Base-by-base conservation (phyloP, 53 echinoderm and acorn worm genomes). In the Holothuria scabra region DNA sequence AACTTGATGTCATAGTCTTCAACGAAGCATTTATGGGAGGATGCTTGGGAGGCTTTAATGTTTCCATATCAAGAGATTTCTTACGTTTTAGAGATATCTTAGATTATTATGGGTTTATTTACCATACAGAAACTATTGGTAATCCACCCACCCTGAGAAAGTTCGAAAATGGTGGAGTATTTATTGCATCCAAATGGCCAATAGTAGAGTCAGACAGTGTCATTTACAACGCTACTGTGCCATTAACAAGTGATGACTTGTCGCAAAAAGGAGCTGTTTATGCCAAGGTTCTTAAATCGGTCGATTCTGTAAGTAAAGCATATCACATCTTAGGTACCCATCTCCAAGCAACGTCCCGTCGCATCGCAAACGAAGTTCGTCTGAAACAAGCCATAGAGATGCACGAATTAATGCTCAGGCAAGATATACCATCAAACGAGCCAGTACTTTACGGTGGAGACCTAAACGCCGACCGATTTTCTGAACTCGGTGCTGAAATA, bases 1-100 rank as follows among this genome's bases (percentile, higher is more conserved):
- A 95, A 33, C 84, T 91, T 5, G 95, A 95, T 76, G 91, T 93
- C 20, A 93, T 95, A 29, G 86, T 91, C n/a, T 89, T 95, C 33
- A 88, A 95, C 62, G 95, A 95, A 84, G 87, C 60, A 0, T 95
- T 95, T 81, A 95, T 93, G 93, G 95, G 95, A 19, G 95, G 95
- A 22, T 95, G 95, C 57, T 87, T 95, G 67, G 76, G 89, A 9
- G 76, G 92, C 20, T 88, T 57, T 80, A 90, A 93, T 63, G 82
- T 84, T 32, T 79, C 84, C 59, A 86, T 91, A 34, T 89, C 38
- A 59, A 67, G 85, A 57, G 85, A 87, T 55, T 74, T 85, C 37
- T 60, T 95, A 18, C 90, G 89, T 18, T 30, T 85, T 57, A 79
- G 95, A 34, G 91, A 93, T 44, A 86, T 95, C 48, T 76, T 95